phyloP scores from a whole-genome alignment of 2,113 vertebrate genomes.

The Aix galericulata region DNA sequence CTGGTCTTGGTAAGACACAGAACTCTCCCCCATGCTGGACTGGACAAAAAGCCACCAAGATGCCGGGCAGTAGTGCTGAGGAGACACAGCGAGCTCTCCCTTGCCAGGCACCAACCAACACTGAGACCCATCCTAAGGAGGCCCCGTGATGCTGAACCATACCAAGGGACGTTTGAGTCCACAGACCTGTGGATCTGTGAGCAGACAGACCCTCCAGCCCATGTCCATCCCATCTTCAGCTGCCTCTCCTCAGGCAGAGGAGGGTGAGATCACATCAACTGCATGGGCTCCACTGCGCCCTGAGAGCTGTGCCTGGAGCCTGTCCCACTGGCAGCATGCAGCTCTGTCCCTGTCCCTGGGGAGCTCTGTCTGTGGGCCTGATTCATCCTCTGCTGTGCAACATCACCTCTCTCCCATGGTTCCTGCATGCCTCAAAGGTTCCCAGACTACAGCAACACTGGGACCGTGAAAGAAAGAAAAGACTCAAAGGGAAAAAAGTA shows the following conservation, averaged over 20 bases:
- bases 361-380: background rate
- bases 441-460: background rate
- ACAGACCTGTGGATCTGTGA: accelerated
- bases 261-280: background rate
- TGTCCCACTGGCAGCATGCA: too few relatives aligned
- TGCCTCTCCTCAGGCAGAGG: background rate
- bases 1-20: background rate
- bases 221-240: background rate
- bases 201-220: background rate
- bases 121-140: too few relatives aligned
- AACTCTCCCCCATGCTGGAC: background rate
- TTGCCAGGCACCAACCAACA: background rate
- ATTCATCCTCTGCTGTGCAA: background rate
- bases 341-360: background rate
- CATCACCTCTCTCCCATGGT: accelerated
- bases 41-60: background rate
- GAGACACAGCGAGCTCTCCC: background rate
- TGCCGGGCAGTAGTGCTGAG: accelerated
- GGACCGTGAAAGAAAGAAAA: background rate
- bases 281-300: background rate
- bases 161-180: accelerated
- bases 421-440: accelerated
- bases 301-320: background rate
- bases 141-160: background rate
- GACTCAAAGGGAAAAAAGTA: background rate